Evolutionary conservation across 2,797 vertebrate genomes (phyloP), one percentile per base, ranked within the genome.

Genomic region (Epinephelus malabaricus): DNA sequence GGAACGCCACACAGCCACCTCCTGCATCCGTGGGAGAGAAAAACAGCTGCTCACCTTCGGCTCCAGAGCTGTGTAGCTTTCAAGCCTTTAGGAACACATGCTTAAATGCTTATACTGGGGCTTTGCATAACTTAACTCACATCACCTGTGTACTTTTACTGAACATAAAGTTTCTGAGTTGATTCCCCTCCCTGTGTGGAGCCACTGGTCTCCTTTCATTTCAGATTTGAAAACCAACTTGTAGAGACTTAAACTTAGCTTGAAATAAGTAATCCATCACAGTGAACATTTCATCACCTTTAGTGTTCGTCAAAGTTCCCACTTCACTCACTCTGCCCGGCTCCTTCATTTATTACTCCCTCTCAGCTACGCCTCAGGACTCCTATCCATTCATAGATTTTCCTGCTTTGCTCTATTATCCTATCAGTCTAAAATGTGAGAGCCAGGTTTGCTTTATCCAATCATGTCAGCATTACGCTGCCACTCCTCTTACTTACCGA

Each of bases 301-400:
- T 70, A 78, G 76, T 81, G 86, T 86, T 81, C 45, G 70, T 89
- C 85, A 78, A 64, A 86, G 73, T 82, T 86, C 78, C 53, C 73
- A 62, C 79, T 60, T 80, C 58, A 61, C 76, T 82, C 56, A 2
- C 79, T 78, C 68, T 77, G 81, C 71, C 72, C 75, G 34, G 15
- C 55, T 49, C 61, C 18, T 79, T 83, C 59, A 86, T 88, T 83
- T 82, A 85, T 78, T 80, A 69, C 68, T 77, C 63, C 64, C 76
- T 80, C 73, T 85, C 69, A 87, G 75, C 85, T 50, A 59, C 27
- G 74, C 67, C 73, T 84, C 74, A 53, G 77, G 81, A 81, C 71
- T 82, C 65, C 25, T n/a, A 67, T 81, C 55, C 80, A 73, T 77
- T 83, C 80, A 68, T 23, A 56, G 69, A 56, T 69, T 73, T 77